Percentiles rank a stretch among this genome's conserved stretches.
These are phyloP conservation scores for Drosophila azteca DNA, from an alignment of 1,140 invertebrate species.

Conservation along the genomic window DNA sequence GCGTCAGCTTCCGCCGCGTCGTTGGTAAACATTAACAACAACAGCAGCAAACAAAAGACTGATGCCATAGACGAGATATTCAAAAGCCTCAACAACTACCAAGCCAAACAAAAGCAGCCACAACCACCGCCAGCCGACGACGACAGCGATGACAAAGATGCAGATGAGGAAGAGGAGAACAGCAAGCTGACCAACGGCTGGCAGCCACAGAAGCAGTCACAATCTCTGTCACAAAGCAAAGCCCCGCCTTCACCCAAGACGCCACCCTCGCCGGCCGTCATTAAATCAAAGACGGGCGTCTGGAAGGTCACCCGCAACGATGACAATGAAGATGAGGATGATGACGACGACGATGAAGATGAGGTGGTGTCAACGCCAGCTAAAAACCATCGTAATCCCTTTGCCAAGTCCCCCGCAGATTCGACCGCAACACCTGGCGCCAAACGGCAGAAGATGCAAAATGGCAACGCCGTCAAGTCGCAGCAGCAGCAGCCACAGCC, in stretches of 20 bases:
- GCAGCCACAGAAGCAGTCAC: slow-evolving; percentile 36
- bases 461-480: slow-evolving; percentile 71
- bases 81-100: slow-evolving; percentile 66
- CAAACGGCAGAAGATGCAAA: slow-evolving; percentile 69
- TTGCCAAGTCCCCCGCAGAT: slow-evolving; percentile 76
- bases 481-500: slow-evolving; percentile 32
- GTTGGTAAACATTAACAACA: slow-evolving; percentile 51
- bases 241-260: slow-evolving; percentile 71
- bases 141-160: slow-evolving; percentile 36
- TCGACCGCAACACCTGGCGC: slow-evolving; percentile 44
- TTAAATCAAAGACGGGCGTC: slow-evolving; percentile 82
- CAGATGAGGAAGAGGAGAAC: slow-evolving; percentile 20
- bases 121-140: slow-evolving; percentile 19
- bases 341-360: slow-evolving; percentile 24
- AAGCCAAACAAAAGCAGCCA: slow-evolving; percentile 48
- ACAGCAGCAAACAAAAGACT: slow-evolving; percentile 74
- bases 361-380: slow-evolving; percentile 27
- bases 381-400: slow-evolving; percentile 79
- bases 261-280: slow-evolving; percentile 79
- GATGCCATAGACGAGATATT: slow-evolving; percentile 81
- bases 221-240: slow-evolving; percentile 49
- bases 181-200: slow-evolving; percentile 46
- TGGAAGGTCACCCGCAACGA: slow-evolving; percentile 77
- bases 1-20: slow-evolving; percentile 34
- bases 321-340: slow-evolving; percentile 32